Evolutionary conservation across 2,888 invertebrate genomes (phyloP).

Genomic region (Leptura quadrifasciata): DNA sequence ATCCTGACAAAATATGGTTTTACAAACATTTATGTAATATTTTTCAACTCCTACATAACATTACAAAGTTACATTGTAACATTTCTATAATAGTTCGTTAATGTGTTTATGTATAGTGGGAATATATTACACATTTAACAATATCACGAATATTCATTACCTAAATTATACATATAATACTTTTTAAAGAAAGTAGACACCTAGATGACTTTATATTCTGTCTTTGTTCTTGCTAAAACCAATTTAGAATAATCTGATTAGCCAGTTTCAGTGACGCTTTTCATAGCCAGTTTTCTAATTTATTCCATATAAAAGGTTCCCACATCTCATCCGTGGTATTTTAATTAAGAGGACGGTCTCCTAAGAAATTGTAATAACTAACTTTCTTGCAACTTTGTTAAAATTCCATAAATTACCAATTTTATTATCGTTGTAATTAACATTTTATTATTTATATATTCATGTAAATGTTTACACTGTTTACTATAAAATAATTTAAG

Average conservation of each 20-base stretch:
- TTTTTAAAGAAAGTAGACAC: slow-evolving; percentile 5
- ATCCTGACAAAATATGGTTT: no score
- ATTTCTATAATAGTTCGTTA: no score
- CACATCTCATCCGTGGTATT: slow-evolving; percentile 55
- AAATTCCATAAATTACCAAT: slow-evolving; percentile 42
- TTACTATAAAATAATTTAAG: slow-evolving; percentile 25
- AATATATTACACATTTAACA: no score
- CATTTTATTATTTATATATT: slow-evolving; percentile 37
- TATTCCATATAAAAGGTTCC: slow-evolving; percentile 53
- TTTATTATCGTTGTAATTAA: slow-evolving; percentile 42
- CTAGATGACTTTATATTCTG: slow-evolving; percentile 35
- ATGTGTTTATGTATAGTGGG: no score
- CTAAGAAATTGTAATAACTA: slow-evolving; percentile 35
- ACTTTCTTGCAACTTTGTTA: slow-evolving; percentile 45
- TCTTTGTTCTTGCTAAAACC: slow-evolving; percentile 38
- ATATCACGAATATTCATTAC: background rate
- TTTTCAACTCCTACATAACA: no score
- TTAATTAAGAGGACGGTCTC: slow-evolving; percentile 52
- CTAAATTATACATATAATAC: slow-evolving; percentile 7
- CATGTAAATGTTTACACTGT: slow-evolving; percentile 26
- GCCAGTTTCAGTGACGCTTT: slow-evolving; percentile 43
- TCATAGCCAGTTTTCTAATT: slow-evolving; percentile 53
- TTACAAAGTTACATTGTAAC: no score
- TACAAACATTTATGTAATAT: no score
- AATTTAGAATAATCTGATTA: slow-evolving; percentile 57